These are phyloP conservation scores for Drosophila tripunctata DNA, from an alignment of 2,888 invertebrate species.

Conservation along the genomic window DNA sequence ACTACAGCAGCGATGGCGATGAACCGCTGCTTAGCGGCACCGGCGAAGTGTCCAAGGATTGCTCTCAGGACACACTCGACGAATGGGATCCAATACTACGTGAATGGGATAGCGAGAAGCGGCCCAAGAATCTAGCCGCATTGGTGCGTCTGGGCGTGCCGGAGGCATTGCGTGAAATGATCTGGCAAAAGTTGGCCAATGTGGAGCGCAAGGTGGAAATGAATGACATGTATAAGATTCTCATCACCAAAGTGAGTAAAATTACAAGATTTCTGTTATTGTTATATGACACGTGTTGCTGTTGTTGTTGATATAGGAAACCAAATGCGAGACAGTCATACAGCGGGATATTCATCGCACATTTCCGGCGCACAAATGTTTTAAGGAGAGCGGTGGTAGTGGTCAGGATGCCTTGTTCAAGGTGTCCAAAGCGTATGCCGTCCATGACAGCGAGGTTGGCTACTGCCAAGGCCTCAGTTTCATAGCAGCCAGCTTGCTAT, in stretches of 20 bases:
- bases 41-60: conserved; percentile 98
- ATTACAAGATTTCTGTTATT: no score
- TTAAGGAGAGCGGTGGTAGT: conserved; percentile 95
- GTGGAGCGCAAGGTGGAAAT: conserved; percentile 93
- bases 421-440: conserved; percentile 98
- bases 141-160: conserved; percentile 95
- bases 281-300: neutral
- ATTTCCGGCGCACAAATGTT: conserved; percentile 99
- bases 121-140: conserved; percentile 93
- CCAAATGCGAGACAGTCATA: conserved; percentile 97
- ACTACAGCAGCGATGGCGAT: conserved; percentile 90
- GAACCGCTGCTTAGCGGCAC: conserved; percentile 99
- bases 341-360: conserved; percentile 98
- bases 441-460: conserved; percentile 98
- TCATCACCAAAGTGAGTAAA: conserved; percentile 94
- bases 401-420: conserved; percentile 98
- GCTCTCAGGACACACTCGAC: conserved; percentile 95
- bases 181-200: conserved; percentile 97
- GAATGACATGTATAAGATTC: conserved; percentile 95
- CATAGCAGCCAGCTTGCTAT: conserved; percentile 96
- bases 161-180: conserved; percentile 97
- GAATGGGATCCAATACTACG: conserved; percentile 96
- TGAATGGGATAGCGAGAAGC: conserved; percentile 87
- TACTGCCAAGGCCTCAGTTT: conserved; percentile 99
- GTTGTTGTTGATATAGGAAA: conserved; percentile 89